Evolutionary conservation across 2,888 invertebrate species (phyloP), one percentile per base, ranked within the genome.

Genomic region (Athalia cordata): DNA sequence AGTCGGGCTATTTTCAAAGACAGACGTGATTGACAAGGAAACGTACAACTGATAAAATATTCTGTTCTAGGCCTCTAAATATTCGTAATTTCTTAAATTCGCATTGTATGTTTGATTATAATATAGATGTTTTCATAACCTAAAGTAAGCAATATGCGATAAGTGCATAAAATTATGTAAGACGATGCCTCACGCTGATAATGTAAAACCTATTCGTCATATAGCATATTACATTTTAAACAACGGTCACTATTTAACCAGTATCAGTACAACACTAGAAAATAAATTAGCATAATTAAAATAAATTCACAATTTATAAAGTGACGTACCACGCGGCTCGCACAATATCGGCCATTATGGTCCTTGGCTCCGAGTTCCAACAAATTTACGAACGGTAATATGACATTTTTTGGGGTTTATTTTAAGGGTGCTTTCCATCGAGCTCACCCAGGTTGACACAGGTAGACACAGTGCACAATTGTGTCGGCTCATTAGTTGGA

Each of bases 101-200:
- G 9, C 29, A 29, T 29, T 29, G 29, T 29, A 29, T 29, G 29
- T 29, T 29, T 29, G 13, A 43, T 55, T 49, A 59, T n/a, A 59
- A 62, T 61, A 64, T 75, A 9, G 52, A 64, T 75, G 62, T 72
- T 47, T 57, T 75, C 62, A 75, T 75, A 75, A 75, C 75, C 75
- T 75, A 75, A 75, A 75, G 62, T 75, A 50, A 4, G n/a, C 75
- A 50, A 75, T 75, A 75, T 62, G 50, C 62, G 49, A 66, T 7
- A 50, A 43, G 11, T 3, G 11, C 11, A 29, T 45, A 75, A 75
- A 49, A 45, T 75, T 75, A 75, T 75, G 75, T 75, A 75, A 72
- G 50, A 62, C n/a, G 29, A 62, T 43, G 49, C n/a, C 75, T 74
- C 5, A 55, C 45, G 68, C 15, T 52, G 15, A 50, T 47, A n/a